Percentiles rank a stretch among this genome's conserved stretches.
Conservation (phyloP, 2,888 invertebrate genomes). For the Drosophila pegasa region DNA sequence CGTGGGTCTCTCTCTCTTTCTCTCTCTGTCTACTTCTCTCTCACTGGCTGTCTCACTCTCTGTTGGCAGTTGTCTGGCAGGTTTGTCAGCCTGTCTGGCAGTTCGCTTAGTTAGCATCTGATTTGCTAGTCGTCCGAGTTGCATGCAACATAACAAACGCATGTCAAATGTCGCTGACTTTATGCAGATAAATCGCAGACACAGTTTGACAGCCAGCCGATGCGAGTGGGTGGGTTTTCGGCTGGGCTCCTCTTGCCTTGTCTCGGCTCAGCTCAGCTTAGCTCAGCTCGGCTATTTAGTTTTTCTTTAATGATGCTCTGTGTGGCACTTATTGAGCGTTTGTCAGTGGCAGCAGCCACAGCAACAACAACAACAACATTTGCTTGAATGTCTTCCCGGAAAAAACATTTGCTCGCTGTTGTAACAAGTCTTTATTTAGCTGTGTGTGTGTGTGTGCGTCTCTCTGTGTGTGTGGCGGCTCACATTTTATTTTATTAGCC, state of each 20-base stretch:
- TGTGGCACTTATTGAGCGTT: conserved; percentile 48
- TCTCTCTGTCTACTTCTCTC: neutral
- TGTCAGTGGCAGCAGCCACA: conserved; percentile 8
- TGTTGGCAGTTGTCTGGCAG: conserved; percentile 36
- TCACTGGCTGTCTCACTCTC: neutral
- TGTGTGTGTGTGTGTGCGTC: conserved; percentile 1
- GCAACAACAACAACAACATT: neutral
- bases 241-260: neutral
- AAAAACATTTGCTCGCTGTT: conserved; percentile 34
- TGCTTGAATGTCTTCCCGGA: conserved; percentile 35
- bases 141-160: conserved; percentile 52
- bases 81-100: conserved; percentile 45
- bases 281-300: conserved; percentile 46
- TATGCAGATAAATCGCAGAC: conserved; percentile 61
- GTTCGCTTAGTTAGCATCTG: conserved; percentile 47
- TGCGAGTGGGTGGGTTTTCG: conserved; percentile 49
- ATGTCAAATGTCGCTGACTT: conserved; percentile 76
- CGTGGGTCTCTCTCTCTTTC: neutral
- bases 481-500: conserved; percentile 48
- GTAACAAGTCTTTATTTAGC: conserved; percentile 20
- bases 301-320: conserved; percentile 63
- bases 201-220: conserved; percentile 47
- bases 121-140: conserved; percentile 40
- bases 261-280: no score
- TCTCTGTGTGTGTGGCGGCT: conserved; percentile 22